Conservation (phyloP, 2,888 invertebrate genomes). For the Dryomyza anilis region DNA sequence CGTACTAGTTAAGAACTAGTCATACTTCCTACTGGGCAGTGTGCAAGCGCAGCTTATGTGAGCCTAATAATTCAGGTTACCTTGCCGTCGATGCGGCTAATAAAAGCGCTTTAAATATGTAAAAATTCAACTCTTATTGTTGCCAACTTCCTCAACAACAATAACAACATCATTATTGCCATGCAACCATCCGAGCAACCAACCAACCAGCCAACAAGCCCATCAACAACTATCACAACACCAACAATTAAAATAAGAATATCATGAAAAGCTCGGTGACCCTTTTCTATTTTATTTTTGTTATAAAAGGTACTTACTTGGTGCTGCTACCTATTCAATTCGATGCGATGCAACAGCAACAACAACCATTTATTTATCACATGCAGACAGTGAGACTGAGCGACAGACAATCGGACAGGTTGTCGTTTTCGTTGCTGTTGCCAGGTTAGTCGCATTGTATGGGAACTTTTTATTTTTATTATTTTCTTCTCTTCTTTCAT, state of each 20-base stretch:
- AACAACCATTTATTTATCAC: constrained; percentile 6
- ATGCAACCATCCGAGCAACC: neutral
- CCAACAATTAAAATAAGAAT: constrained; percentile 14
- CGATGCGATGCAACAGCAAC: neutral
- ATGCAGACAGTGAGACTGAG: constrained; percentile 11
- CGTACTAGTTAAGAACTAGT: too few relatives aligned
- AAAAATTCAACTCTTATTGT: too few relatives aligned
- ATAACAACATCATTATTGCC: neutral
- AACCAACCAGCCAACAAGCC: neutral
- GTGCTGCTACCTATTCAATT: too few relatives aligned
- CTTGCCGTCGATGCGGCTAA: too few relatives aligned
- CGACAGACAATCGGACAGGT: neutral
- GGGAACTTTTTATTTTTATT: neutral
- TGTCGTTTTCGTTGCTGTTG: constrained; percentile 6
- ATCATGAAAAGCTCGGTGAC: constrained; percentile 14
- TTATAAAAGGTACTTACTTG: neutral
- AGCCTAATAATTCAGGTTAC: too few relatives aligned
- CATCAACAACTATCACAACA: constrained; percentile 15
- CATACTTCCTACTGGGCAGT: too few relatives aligned
- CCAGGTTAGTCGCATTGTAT: neutral
- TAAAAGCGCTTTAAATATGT: too few relatives aligned
- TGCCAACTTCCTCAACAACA: constrained; percentile 12
- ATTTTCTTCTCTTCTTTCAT: neutral
- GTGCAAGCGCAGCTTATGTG: too few relatives aligned
- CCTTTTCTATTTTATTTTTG: constrained; percentile 11